Conservation (phyloP, 1,140 invertebrate species). For the Drosophila nasuta region DNA sequence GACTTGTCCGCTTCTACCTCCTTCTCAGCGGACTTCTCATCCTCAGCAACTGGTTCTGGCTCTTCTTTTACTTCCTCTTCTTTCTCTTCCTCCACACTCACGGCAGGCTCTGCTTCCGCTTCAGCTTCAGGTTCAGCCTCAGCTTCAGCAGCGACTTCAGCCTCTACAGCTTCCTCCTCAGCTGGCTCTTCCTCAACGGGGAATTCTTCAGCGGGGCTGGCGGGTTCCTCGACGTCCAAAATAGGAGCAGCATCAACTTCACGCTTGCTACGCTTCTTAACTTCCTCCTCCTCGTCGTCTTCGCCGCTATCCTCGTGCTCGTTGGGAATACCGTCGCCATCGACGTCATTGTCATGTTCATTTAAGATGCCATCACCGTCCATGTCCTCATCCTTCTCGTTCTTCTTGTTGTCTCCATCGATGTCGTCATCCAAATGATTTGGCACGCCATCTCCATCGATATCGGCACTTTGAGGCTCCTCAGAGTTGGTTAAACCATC, state of each 20-base stretch:
- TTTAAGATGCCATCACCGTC: slow-evolving; percentile 76
- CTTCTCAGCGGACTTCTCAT: slow-evolving; percentile 17
- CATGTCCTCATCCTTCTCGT: slow-evolving; percentile 70
- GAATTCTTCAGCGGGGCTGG: slow-evolving; percentile 84
- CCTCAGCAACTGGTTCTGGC: slow-evolving; percentile 86
- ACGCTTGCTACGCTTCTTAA: slow-evolving; percentile 77
- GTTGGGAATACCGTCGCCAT: slow-evolving; percentile 83
- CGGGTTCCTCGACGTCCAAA: slow-evolving; percentile 53
- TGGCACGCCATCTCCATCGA: slow-evolving; percentile 84
- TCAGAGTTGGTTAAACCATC: slow-evolving; percentile 74
- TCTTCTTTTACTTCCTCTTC: slow-evolving; percentile 73
- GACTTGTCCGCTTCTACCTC: slow-evolving; percentile 21
- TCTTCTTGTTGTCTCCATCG: slow-evolving; percentile 46
- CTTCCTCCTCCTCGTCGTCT: slow-evolving; percentile 58
- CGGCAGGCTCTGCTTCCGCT: slow-evolving; percentile 54
- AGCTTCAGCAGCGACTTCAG: slow-evolving; percentile 22
- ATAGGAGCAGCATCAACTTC: slow-evolving; percentile 82
- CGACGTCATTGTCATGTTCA: slow-evolving; percentile 83
- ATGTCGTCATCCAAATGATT: slow-evolving; percentile 57
- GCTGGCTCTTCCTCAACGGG: slow-evolving; percentile 71
- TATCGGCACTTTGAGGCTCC: slow-evolving; percentile 74
- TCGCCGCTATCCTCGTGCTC: slow-evolving; percentile 71
- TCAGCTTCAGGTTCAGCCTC: slow-evolving; percentile 50
- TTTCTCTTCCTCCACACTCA: slow-evolving; percentile 51
- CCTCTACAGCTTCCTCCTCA: slow-evolving; percentile 57